Percentiles rank a stretch among this genome's conserved stretches.
These are phyloP conservation scores for Onychomys torridus DNA, from an alignment of 2,797 vertebrate genomes.

Conservation along the genomic window DNA sequence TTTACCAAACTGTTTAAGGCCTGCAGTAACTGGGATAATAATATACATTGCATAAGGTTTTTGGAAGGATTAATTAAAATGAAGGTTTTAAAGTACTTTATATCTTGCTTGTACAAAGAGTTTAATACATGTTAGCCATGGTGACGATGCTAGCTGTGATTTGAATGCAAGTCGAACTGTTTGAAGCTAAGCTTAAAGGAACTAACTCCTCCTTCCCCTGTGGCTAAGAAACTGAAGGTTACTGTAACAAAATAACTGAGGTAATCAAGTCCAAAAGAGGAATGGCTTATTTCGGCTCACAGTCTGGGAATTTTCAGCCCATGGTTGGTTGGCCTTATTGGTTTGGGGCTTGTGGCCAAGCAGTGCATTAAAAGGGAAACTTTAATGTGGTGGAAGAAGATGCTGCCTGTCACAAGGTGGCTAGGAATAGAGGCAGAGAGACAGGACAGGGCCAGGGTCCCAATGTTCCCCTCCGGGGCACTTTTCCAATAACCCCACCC, in stretches of 20 bases:
- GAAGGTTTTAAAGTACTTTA: constrained; percentile 37
- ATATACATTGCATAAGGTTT: not conserved
- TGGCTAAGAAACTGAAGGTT: constrained; percentile 26
- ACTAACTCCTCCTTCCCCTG: not conserved
- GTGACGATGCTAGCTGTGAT: not conserved
- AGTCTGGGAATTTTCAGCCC: not conserved
- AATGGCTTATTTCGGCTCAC: not conserved
- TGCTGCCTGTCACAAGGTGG: not conserved
- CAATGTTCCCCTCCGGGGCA: not conserved
- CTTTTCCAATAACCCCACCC: not conserved
- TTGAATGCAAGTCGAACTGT: not conserved
- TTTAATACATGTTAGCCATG: not conserved
- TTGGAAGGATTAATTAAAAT: not conserved
- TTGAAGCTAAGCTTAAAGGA: constrained; percentile 24
- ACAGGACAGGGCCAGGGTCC: not conserved
- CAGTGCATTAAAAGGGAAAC: not conserved
- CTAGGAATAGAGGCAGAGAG: not conserved
- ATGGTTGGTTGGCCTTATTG: not conserved
- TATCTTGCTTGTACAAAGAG: not conserved
- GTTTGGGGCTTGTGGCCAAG: not conserved
- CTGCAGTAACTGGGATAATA: not conserved
- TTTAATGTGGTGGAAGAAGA: not conserved
- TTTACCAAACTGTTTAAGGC: not conserved
- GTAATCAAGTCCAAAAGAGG: not conserved
- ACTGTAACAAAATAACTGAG: not conserved